These are phyloP conservation scores for Poeciliopsis infans DNA, from an alignment of 2,797 vertebrate genomes.

Conservation along the genomic window DNA sequence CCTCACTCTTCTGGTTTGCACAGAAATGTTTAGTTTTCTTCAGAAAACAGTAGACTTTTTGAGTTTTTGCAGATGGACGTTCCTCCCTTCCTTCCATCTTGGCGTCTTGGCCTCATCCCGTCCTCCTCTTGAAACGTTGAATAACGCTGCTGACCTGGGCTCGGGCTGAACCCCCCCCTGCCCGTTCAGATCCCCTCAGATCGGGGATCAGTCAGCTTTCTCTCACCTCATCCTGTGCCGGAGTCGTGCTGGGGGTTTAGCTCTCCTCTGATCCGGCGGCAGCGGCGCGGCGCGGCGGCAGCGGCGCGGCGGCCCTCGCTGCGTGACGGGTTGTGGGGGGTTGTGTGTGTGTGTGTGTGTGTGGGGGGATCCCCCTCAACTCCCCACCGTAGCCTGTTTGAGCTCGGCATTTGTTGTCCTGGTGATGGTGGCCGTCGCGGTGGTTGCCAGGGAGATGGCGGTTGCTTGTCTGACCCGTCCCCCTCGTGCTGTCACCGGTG, in stretches of 20 bases:
- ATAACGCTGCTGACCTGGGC: conserved; percentile 50
- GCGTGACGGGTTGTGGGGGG: conserved; percentile 56
- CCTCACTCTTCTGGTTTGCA: not conserved
- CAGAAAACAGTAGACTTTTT: not conserved
- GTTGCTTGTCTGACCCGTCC: conserved; percentile 80
- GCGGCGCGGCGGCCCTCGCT: conserved; percentile 64
- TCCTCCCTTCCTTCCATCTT: conserved; percentile 27
- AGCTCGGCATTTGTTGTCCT: conserved; percentile 74
- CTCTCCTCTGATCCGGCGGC: conserved; percentile 70
- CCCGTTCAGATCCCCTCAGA: conserved; percentile 69
- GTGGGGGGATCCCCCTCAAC: conserved; percentile 22
- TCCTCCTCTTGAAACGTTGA: conserved; percentile 43
- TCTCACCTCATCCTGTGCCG: conserved; percentile 62
- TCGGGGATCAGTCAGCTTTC: conserved; percentile 68
- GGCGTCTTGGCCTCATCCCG: conserved; percentile 14
- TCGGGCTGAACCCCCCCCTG: conserved; percentile 56
- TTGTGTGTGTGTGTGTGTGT: too few relatives aligned
- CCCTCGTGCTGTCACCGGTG: conserved; percentile 74
- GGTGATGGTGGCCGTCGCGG: conserved; percentile 72
- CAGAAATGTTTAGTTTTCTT: not conserved
- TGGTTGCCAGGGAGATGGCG: conserved; percentile 80
- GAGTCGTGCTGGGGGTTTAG: conserved; percentile 71
- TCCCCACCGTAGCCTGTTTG: conserved; percentile 29
- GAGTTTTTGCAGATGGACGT: not conserved
- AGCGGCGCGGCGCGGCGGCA: conserved; percentile 64